Evolutionary conservation across 2,797 vertebrate species (phyloP), one percentile per base, ranked within the genome.

Genomic region (Rhinichthys osculus): DNA sequence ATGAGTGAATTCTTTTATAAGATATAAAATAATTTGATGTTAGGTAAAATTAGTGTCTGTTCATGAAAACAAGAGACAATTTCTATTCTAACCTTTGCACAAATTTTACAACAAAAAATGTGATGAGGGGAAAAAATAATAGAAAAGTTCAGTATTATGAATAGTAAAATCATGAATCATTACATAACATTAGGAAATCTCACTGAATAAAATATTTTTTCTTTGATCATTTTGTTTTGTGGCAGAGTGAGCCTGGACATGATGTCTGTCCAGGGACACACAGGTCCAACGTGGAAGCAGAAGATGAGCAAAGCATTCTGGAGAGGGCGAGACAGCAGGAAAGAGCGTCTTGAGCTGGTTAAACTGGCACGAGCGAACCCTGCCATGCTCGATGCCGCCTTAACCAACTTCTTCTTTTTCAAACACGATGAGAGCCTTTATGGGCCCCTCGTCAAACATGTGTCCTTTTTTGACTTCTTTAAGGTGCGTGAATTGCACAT

Each of bases 381-480:
- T 0, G 82, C 96, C 47, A 87, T 96, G 88, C 94, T 99, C 30
- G 97, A 99, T 5, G 98, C 97, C 2, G 98, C 98, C 78, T 98
- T 99, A 89, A 99, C 98, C 84, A 98, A 99, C 92, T 99, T 99
- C 90, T 99, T 99, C 94, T 99, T 99, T 94, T 99, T 99, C 89
- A 95, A 99, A 88, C 98, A 99, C 0, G 95, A 99, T 0, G 97
- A 98, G 93, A 97, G 92, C 81, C 95, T 99, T 5, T 99, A 98
- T 10, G 98, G 98, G 21, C 97, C 98, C 5, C 96, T 99, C 35
- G 98, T 98, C 91, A 98, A 99, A 87, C 97, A 98, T 23, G 97
- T 99, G 81, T 98, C 98, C 0, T 99, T 99, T 94, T 99, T 99
- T 88, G 97, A 99, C 93, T 99, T 99, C 92, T 99, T 99, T 91